A percentile compares a stretch with the other conserved stretches of the same genome.
phyloP scores from a whole-genome alignment of 2,113 vertebrate genomes.

The Prionailurus viverrinus region DNA sequence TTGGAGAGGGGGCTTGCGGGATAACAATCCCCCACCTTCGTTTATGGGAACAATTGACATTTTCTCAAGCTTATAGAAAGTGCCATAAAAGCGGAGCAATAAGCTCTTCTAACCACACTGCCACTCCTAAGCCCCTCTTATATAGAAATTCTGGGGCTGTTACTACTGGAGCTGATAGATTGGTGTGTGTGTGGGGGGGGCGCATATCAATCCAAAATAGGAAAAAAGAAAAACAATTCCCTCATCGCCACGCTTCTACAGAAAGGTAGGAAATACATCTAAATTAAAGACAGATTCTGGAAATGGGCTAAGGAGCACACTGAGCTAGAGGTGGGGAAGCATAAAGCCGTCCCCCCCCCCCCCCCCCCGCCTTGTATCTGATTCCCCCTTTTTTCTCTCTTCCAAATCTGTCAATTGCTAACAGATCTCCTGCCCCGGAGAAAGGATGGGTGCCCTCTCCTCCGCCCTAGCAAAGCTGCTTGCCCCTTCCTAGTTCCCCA shows the following conservation, averaged over 20 bases:
- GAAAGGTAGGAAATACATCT: background rate
- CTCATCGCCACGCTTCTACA: background rate
- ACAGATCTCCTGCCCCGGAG: background rate
- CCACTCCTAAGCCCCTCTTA: background rate
- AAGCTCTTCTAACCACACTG: background rate
- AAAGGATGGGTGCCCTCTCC: background rate
- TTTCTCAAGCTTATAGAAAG: slow-evolving; percentile 12
- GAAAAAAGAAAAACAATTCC: slow-evolving; percentile 34
- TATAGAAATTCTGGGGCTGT: background rate
- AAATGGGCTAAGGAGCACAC: background rate
- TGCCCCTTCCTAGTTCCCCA: background rate
- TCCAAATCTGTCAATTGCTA: background rate
- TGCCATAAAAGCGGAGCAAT: background rate
- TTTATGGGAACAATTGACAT: background rate
- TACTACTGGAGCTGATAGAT: background rate
- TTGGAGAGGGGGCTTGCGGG: background rate
- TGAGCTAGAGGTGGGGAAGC: background rate
- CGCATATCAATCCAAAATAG: background rate
- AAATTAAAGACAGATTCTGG: slow-evolving; percentile 38
- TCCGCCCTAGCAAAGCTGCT: slow-evolving; percentile 51
- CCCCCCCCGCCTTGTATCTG: background rate
- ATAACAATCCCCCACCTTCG: background rate
- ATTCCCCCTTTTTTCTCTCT: background rate
- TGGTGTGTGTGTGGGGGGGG: background rate
- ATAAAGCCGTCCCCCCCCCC: background rate